Percentiles rank a stretch among this genome's conserved stretches.
phyloP scores from a whole-genome alignment of 2,797 vertebrate species.

The Cynopterus sphinx region DNA sequence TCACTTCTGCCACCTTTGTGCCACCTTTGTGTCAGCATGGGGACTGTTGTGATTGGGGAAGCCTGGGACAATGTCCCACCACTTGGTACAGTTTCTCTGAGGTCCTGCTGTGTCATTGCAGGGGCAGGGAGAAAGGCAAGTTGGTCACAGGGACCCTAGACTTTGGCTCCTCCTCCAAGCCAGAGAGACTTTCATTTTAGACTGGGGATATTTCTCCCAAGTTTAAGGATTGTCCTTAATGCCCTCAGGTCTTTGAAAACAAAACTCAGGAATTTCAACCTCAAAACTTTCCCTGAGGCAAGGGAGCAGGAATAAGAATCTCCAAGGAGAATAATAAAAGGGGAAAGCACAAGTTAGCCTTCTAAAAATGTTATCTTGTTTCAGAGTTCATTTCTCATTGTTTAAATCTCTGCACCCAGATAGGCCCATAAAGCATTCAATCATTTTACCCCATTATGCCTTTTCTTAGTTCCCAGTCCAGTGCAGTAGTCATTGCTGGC shows the following conservation, averaged over 20 bases:
- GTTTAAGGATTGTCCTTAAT: neutral
- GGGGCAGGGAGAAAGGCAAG: neutral
- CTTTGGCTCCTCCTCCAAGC: neutral
- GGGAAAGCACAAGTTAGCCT: neutral
- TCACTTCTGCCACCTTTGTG: neutral
- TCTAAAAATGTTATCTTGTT: neutral
- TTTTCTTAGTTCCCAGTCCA: neutral
- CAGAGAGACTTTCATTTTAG: slow-evolving; percentile 12
- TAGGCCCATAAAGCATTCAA: neutral
- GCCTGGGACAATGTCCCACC: neutral
- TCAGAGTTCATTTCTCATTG: neutral
- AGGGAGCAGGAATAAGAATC: neutral
- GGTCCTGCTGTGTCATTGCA: neutral
- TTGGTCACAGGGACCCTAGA: neutral
- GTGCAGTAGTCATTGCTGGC: neutral
- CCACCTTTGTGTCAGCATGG: neutral
- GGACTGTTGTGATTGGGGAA: neutral
- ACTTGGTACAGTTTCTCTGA: neutral
- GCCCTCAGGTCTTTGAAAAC: neutral
- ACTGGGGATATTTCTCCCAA: neutral
- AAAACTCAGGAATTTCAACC: neutral
- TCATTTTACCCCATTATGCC: neutral
- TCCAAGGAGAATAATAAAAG: neutral
- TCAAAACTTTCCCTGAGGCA: neutral
- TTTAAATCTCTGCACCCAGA: neutral